A percentile compares a stretch with the other conserved stretches of the same genome.
These are phyloP conservation scores for Dryadula phaetusa DNA, from an alignment of 2,888 invertebrate species.

Conservation along the genomic window DNA sequence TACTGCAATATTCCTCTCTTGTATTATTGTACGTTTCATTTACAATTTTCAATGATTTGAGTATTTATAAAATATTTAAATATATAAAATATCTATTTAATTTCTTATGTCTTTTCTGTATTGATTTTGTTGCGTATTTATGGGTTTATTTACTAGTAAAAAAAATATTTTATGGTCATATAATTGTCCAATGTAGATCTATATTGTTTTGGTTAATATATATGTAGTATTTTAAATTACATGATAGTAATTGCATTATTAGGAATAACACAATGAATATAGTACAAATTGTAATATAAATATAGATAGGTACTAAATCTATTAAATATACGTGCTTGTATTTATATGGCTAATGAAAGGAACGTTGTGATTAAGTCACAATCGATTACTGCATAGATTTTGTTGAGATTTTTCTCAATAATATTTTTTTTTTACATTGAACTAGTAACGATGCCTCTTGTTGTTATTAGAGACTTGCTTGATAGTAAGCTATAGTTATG, in stretches of 20 bases:
- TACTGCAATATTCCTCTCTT: too few relatives aligned
- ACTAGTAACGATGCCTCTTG: background rate
- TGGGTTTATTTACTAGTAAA: too few relatives aligned
- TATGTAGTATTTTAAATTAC: background rate
- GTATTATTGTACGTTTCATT: too few relatives aligned
- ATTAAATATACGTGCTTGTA: background rate
- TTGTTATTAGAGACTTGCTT: background rate
- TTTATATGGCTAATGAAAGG: background rate
- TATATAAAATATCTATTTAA: too few relatives aligned
- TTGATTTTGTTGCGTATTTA: too few relatives aligned
- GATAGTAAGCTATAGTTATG: background rate
- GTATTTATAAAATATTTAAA: too few relatives aligned
- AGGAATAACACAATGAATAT: background rate
- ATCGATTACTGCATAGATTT: slow-evolving; percentile 13
- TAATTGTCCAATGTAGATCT: too few relatives aligned
- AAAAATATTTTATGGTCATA: too few relatives aligned
- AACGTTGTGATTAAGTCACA: slow-evolving; percentile 12
- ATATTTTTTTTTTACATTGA: background rate
- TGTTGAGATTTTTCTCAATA: background rate
- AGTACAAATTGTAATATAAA: background rate
- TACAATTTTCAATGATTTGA: too few relatives aligned
- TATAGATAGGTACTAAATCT: background rate
- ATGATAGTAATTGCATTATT: background rate
- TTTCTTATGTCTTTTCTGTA: too few relatives aligned
- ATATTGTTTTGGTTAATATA: background rate